Evolutionary conservation across 1,140 invertebrate genomes (phyloP).

Genomic region (Leptinotarsa texana): DNA sequence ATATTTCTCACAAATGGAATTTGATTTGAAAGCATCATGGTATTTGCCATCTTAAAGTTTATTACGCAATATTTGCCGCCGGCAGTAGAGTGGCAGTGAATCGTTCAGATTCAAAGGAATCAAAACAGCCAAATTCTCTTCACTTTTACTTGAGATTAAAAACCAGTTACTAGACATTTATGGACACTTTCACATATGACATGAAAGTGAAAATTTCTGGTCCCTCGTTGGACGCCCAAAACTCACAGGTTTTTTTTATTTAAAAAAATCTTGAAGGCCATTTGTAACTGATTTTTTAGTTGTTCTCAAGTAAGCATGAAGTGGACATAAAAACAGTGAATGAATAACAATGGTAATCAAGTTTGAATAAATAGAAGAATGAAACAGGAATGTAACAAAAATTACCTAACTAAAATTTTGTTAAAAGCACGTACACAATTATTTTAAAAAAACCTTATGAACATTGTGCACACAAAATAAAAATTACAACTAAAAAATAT

Average conservation of each 20-base stretch:
- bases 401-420: slow-evolving; percentile 26
- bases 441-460: slow-evolving; percentile 30
- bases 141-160: slow-evolving; percentile 13
- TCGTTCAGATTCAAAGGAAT: slow-evolving; percentile 28
- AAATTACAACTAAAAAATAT: slow-evolving; percentile 34
- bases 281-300: not conserved
- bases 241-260: too few species aligned
- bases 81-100: slow-evolving; percentile 30
- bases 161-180: not conserved
- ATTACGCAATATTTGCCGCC: not conserved
- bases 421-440: slow-evolving; percentile 32
- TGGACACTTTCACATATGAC: too few species aligned
- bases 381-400: slow-evolving; percentile 33
- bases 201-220: too few species aligned
- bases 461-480: slow-evolving; percentile 38
- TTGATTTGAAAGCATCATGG: slow-evolving; percentile 5
- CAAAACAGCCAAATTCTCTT: slow-evolving; percentile 19
- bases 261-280: too few species aligned
- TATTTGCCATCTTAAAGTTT: slow-evolving; percentile 2
- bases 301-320: not conserved
- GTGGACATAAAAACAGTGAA: not conserved
- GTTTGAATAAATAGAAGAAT: slow-evolving; percentile 24
- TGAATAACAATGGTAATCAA: slow-evolving; percentile 10
- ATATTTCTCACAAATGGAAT: not conserved
- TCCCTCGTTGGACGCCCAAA: too few species aligned